phyloP scores from a whole-genome alignment of 2,113 vertebrate genomes.

The Leptosomus discolor region DNA sequence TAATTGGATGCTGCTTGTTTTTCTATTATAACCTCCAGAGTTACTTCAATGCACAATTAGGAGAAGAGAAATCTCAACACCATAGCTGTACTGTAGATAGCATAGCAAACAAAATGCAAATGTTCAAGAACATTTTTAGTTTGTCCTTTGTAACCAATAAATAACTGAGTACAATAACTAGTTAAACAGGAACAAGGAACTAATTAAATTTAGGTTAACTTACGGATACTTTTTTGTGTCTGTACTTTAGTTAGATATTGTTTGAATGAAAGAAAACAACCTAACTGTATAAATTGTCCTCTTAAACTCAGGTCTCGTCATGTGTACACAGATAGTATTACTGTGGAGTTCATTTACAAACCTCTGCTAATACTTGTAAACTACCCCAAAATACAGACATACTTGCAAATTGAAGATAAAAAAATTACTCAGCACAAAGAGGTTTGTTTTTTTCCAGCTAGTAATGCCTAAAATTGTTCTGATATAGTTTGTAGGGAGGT shows the following conservation, averaged over 20 bases:
- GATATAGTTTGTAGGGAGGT: accelerated
- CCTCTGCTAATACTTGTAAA: background rate
- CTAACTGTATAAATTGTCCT: background rate
- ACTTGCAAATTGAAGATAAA: background rate
- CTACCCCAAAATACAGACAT: background rate
- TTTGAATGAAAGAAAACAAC: background rate
- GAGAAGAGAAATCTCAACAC: background rate
- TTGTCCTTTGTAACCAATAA: background rate
- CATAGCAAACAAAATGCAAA: background rate
- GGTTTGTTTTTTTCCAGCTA: background rate
- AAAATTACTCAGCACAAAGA: background rate
- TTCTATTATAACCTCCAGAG: background rate
- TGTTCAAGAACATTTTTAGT: background rate
- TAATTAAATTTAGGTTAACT: background rate
- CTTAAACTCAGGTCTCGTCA: background rate
- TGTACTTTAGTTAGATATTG: background rate
- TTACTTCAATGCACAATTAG: background rate
- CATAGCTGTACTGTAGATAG: background rate
- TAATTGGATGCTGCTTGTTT: background rate
- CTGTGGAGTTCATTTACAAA: background rate
- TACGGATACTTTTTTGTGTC: background rate
- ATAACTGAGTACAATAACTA: background rate
- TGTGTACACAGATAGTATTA: background rate
- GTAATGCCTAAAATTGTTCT: background rate
- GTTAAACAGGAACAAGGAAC: background rate